Conservation (phyloP, 2,113 vertebrate genomes). For the Fulmarus glacialis region DNA sequence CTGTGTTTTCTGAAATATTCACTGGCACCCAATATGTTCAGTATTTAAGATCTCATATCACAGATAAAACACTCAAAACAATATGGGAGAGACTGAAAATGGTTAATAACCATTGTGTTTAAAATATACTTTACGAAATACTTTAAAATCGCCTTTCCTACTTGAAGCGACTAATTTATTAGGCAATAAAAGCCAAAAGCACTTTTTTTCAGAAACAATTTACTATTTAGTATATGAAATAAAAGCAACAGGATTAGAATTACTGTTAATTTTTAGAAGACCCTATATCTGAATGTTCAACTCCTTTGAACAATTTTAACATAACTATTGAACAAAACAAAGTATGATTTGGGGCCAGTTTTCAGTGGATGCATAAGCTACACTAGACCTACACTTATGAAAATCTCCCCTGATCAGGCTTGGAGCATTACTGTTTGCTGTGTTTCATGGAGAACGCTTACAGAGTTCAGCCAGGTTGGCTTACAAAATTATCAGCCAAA, state of each 20-base stretch:
- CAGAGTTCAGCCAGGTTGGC: background rate
- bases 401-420: background rate
- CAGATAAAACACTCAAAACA: slow-evolving; percentile 10
- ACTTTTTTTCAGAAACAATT: background rate
- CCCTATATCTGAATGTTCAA: background rate
- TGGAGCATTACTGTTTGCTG: background rate
- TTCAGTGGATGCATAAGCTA: background rate
- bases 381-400: background rate
- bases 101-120: background rate
- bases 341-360: background rate
- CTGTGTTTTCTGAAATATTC: slow-evolving; percentile 30
- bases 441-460: background rate
- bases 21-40: background rate
- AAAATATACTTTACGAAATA: background rate
- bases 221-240: background rate
- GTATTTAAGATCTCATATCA: slow-evolving; percentile 1
- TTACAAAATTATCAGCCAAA: background rate
- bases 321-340: background rate
- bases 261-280: background rate
- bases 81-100: background rate
- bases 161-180: slow-evolving; percentile 3
- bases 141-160: background rate
- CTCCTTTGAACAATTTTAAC: background rate
- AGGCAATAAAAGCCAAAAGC: background rate
- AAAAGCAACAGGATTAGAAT: slow-evolving; percentile 11